These are phyloP conservation scores for Tenrec ecaudatus DNA, from an alignment of 2,113 vertebrate genomes.

Conservation along the genomic window DNA sequence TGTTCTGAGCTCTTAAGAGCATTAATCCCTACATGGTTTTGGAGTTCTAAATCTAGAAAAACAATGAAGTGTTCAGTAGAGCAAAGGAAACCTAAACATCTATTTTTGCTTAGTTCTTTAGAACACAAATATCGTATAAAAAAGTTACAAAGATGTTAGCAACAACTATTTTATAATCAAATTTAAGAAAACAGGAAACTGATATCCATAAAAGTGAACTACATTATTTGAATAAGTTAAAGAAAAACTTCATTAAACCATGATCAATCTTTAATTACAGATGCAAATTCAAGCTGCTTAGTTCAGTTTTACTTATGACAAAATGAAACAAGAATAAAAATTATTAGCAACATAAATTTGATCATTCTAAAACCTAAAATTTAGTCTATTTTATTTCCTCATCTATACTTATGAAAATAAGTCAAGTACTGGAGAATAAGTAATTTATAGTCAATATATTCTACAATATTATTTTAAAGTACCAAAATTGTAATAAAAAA, in stretches of 20 bases:
- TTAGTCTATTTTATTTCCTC: background rate
- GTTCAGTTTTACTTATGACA: background rate
- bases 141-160: background rate
- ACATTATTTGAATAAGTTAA: background rate
- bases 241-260: background rate
- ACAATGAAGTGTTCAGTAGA: background rate
- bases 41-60: slow-evolving; percentile 34
- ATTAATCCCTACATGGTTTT: slow-evolving; percentile 36
- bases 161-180: background rate
- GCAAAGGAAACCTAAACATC: background rate
- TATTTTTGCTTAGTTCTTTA: slow-evolving; percentile 20
- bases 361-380: background rate
- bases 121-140: background rate
- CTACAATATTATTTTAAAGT: background rate
- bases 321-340: background rate
- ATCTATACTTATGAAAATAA: background rate
- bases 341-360: background rate
- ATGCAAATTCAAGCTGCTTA: slow-evolving; percentile 32
- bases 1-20: background rate
- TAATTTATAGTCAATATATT: background rate
- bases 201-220: background rate
- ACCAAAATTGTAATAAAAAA: background rate
- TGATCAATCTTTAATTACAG: slow-evolving; percentile 11
- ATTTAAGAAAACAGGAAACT: background rate
- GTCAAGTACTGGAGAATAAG: background rate